Evolutionary conservation across 2,888 invertebrate genomes (phyloP), one percentile per base, ranked within the genome.

Genomic region (Cataglyphis rosenhaueri): DNA sequence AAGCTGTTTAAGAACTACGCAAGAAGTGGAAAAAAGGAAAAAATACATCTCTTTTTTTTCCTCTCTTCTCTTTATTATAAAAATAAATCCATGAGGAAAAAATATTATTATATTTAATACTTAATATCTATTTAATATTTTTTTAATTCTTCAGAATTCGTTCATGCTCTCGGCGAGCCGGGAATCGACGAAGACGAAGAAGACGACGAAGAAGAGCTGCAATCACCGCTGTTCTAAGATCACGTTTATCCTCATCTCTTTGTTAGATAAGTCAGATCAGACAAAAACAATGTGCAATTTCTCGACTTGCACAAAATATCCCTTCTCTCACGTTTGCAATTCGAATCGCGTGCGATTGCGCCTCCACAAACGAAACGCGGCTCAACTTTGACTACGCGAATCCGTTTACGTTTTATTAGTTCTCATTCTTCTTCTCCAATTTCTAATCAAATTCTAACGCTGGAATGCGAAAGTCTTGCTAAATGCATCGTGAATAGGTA

Each of bases 91-190:
- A 44, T 9, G 25, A 52, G 8, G 3, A 52, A 9, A 29, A 32
- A 29, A 6, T 32, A 12, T 25, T 25, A 6, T 25, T 25, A 18
- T 21, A 8, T 52, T 29, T 29, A 29, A 55, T 2, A 9, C 52
- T 35, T 38, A 18, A 38, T 55, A 55, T 32, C 10, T 52, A 10
- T 35, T 64, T 32, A 48, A 64, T 75, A 12, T 15, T 25, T 6
- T 52, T 35, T n/a, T 38, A 79, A 41, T 35, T 25, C 21, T 95
- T 29, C 93, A 97, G 97, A 97, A 95, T 97, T 97, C 93, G 98
- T 97, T 2, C 96, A 97, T 91, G 98, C 98, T 0, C 95, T 98
- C 8, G 98, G 98, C 0, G 98, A 98, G 93, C 98, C 98, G 0
- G 96, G 96, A 29, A 95, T 95, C 75, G 96, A 96, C 83, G 97